Conservation (phyloP, 2,113 vertebrate genomes). For the Rhodinocichla rosea region DNA sequence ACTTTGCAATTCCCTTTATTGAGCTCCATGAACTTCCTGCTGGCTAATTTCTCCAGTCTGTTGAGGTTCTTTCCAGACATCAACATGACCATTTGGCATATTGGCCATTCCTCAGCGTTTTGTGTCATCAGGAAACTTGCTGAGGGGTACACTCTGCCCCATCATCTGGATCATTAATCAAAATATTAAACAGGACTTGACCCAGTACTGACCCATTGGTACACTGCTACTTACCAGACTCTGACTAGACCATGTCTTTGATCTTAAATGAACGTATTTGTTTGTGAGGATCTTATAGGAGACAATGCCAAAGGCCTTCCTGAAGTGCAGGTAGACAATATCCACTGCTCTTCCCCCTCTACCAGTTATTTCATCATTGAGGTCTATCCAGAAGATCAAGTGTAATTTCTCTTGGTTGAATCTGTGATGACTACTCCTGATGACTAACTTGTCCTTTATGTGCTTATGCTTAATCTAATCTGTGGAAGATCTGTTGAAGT, state of each 20-base stretch:
- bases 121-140: neutral
- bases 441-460: neutral
- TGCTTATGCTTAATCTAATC: neutral
- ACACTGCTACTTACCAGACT: neutral
- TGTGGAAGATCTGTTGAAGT: neutral
- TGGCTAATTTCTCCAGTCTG: neutral
- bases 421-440: neutral
- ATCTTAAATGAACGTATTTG: neutral
- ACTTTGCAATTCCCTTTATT: neutral
- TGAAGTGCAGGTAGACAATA: neutral
- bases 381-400: neutral
- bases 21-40: neutral
- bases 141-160: neutral
- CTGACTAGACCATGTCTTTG: neutral
- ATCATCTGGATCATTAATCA: neutral
- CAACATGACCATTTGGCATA: fast-evolving
- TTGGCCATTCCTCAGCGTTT: neutral
- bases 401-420: neutral
- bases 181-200: neutral
- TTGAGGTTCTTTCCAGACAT: neutral
- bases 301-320: neutral
- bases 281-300: neutral
- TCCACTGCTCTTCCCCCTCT: neutral
- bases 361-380: neutral
- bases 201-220: neutral